Percentiles rank a stretch among this genome's conserved stretches.
These are phyloP conservation scores for Pitangus sulphuratus DNA, from an alignment of 2,797 vertebrate species.

Conservation along the genomic window DNA sequence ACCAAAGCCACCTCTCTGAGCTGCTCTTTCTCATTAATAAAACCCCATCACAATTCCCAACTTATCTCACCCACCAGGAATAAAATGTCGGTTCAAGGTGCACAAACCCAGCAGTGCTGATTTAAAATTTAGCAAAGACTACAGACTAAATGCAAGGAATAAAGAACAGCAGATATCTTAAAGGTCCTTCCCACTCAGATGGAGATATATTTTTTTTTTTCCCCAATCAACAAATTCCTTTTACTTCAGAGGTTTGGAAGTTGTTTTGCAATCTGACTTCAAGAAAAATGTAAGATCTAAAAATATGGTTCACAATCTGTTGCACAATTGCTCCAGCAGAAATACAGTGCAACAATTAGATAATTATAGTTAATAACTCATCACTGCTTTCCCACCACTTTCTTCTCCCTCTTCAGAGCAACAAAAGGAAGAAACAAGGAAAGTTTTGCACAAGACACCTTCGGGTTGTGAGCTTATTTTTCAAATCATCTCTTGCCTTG, in stretches of 20 bases:
- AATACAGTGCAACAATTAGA: conserved; percentile 30
- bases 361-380: conserved; percentile 59
- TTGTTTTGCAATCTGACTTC: conserved; percentile 51
- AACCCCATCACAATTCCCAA: neutral
- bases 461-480: conserved; percentile 49
- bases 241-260: conserved; percentile 32
- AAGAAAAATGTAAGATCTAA: conserved; percentile 45
- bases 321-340: conserved; percentile 45
- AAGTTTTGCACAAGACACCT: conserved; percentile 51
- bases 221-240: neutral
- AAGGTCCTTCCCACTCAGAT: neutral
- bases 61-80: neutral
- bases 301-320: conserved; percentile 59
- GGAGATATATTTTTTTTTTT: neutral
- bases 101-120: neutral
- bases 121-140: neutral
- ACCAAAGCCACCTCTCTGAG: neutral
- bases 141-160: neutral
- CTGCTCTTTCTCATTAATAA: neutral
- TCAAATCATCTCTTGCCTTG: neutral
- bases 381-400: conserved; percentile 56
- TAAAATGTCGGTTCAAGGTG: neutral
- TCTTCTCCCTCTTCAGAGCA: conserved; percentile 31
- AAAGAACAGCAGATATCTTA: neutral
- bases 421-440: conserved; percentile 56